Evolutionary conservation across 2,113 vertebrate species (phyloP).

Genomic region (Grus americana): DNA sequence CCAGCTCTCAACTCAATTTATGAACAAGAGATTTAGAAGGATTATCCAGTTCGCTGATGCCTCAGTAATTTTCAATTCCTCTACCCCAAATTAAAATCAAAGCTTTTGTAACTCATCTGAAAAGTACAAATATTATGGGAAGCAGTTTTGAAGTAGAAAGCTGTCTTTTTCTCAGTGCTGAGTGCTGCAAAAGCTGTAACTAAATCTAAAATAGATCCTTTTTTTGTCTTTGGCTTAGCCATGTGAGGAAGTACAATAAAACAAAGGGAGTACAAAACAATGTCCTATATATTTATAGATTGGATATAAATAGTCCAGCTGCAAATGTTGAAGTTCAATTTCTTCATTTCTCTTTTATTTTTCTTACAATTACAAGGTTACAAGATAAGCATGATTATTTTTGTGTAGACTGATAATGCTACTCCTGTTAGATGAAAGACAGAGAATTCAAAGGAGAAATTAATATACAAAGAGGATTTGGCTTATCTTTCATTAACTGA

Average conservation of each 20-base stretch:
- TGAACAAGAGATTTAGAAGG: background rate
- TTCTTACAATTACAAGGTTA: background rate
- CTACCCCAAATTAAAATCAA: background rate
- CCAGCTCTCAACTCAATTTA: background rate
- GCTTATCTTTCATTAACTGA: background rate
- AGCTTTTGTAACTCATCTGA: background rate
- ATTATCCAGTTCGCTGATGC: background rate
- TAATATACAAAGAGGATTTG: background rate
- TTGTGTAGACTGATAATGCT: background rate
- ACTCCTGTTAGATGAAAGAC: background rate
- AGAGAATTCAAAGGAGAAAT: background rate
- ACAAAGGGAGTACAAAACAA: background rate
- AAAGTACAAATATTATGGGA: background rate
- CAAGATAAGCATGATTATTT: background rate
- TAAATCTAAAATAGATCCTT: background rate
- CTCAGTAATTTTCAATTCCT: background rate
- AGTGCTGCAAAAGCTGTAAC: background rate
- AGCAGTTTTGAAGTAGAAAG: background rate
- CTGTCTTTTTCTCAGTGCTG: background rate
- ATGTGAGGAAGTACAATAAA: background rate
- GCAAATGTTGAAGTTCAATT: background rate
- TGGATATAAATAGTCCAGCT: conserved; percentile 6
- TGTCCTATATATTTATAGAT: background rate
- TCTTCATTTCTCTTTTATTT: background rate
- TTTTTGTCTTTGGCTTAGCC: background rate